Conservation (phyloP, 2,888 invertebrate species). For the Lysandra bellargus region DNA sequence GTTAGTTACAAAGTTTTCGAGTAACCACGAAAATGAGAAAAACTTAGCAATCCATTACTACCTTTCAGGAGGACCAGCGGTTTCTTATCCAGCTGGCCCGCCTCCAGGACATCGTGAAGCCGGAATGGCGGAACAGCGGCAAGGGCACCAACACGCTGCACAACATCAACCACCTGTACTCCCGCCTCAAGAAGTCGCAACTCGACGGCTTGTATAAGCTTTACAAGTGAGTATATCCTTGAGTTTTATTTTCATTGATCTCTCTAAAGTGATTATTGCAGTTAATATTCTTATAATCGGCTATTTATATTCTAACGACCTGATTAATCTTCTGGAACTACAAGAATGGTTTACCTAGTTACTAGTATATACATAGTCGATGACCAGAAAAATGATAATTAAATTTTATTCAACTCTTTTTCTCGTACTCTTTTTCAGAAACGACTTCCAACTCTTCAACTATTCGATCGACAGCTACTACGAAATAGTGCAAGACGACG, state of each 20-base stretch:
- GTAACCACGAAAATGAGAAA: too few species aligned
- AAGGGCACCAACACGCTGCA: conserved; percentile 87
- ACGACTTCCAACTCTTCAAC: conserved; percentile 93
- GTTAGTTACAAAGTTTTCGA: too few species aligned
- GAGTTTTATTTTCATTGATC: too few species aligned
- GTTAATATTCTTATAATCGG: too few species aligned
- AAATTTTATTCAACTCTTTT: not conserved
- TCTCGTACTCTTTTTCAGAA: conserved; percentile 74
- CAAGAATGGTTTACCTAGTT: too few species aligned
- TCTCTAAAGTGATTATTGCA: too few species aligned
- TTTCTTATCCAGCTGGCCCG: conserved; percentile 89
- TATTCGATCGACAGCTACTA: conserved; percentile 88
- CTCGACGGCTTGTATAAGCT: conserved; percentile 88
- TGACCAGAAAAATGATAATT: not conserved
- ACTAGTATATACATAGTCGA: not conserved
- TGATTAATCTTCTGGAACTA: too few species aligned
- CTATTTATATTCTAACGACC: too few species aligned
- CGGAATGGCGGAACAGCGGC: conserved; percentile 91
- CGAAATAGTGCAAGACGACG: conserved; percentile 75
- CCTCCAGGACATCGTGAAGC: conserved; percentile 87
- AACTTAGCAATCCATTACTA: not conserved
- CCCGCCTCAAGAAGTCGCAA: conserved; percentile 86
- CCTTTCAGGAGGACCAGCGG: conserved; percentile 87
- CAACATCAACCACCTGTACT: conserved; percentile 87
- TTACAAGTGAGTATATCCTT: conserved; percentile 81